Percentiles rank a stretch among this genome's conserved stretches.
Evolutionary conservation across 2,888 invertebrate genomes (phyloP).

Genomic region (Dascillus cervinus): DNA sequence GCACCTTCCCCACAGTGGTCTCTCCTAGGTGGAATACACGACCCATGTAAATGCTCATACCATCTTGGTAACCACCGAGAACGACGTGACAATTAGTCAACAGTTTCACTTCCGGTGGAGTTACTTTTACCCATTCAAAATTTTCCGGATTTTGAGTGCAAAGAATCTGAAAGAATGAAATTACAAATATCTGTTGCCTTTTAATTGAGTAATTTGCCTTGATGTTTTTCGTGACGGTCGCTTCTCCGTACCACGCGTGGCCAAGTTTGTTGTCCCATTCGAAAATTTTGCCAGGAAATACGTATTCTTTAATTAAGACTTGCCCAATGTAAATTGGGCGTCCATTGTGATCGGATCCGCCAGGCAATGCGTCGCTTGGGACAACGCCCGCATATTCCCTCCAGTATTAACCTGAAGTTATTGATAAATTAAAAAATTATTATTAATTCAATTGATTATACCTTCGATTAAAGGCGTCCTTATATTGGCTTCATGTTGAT

Average conservation of each 20-base stretch:
- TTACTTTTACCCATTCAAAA: slow-evolving; percentile 1
- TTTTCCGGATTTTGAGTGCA: slow-evolving; percentile 3
- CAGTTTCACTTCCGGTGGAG: not conserved
- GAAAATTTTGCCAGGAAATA: slow-evolving; percentile 6
- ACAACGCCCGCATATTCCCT: slow-evolving; percentile 1
- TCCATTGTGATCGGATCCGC: not conserved
- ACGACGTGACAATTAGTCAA: slow-evolving; percentile 2
- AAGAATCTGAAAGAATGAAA: slow-evolving; percentile 6
- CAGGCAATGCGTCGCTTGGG: slow-evolving; percentile 1
- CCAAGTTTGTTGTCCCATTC: slow-evolving; percentile 1
- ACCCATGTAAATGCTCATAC: slow-evolving; percentile 3
- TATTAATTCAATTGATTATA: no score
- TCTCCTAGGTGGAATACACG: not conserved
- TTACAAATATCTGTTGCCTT: no score
- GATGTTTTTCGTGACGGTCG: no score
- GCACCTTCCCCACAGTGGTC: slow-evolving; percentile 4
- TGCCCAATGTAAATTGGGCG: slow-evolving; percentile 1
- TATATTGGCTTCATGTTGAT: no score
- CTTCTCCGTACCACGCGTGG: slow-evolving; percentile 5
- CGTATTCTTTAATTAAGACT: not conserved
- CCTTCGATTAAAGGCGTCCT: no score
- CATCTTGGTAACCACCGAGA: slow-evolving; percentile 1
- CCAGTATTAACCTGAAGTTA: slow-evolving; percentile 5
- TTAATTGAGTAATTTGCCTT: slow-evolving; percentile 2
- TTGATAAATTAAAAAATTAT: no score